phyloP scores from a whole-genome alignment of 1,140 invertebrate genomes.

The Trichomalopsis sarcophagae region DNA sequence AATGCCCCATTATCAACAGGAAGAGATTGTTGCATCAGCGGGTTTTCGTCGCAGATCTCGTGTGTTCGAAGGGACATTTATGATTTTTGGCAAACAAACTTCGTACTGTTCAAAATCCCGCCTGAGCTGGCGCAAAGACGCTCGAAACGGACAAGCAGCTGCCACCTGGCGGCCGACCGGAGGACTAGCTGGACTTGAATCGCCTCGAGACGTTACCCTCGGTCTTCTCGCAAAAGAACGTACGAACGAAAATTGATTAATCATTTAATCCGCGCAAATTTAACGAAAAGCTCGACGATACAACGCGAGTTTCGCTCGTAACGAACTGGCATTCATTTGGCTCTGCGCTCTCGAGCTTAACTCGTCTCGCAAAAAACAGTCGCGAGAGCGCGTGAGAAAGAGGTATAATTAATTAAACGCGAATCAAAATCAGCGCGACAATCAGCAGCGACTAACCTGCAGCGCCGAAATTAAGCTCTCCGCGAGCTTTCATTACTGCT shows the following conservation, averaged over 20 bases:
- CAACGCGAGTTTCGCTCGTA: slow-evolving; percentile 45
- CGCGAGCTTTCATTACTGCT: slow-evolving; percentile 50
- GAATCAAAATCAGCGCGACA: slow-evolving; percentile 50
- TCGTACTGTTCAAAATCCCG: too few species aligned
- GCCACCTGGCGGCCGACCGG: slow-evolving; percentile 70
- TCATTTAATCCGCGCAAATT: slow-evolving; percentile 66
- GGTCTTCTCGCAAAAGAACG: background rate
- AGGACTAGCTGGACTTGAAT: slow-evolving; percentile 56
- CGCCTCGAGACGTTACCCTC: background rate
- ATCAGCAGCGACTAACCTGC: slow-evolving; percentile 15
- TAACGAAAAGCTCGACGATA: slow-evolving; percentile 53
- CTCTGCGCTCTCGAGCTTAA: slow-evolving; percentile 1
- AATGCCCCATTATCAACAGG: background rate
- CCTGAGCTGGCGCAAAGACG: background rate
- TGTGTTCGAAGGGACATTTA: too few species aligned
- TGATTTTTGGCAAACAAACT: too few species aligned
- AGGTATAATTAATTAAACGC: slow-evolving; percentile 51
- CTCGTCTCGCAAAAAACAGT: background rate
- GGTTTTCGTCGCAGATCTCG: too few species aligned
- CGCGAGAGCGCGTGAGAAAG: background rate
- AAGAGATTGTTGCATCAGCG: too few species aligned
- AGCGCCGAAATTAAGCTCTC: slow-evolving; percentile 46
- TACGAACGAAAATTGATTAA: background rate
- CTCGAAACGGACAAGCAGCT: slow-evolving; percentile 62
- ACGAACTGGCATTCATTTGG: slow-evolving; percentile 43